phyloP scores from a whole-genome alignment of 2,113 vertebrate genomes.

The Burhinus bistriatus region DNA sequence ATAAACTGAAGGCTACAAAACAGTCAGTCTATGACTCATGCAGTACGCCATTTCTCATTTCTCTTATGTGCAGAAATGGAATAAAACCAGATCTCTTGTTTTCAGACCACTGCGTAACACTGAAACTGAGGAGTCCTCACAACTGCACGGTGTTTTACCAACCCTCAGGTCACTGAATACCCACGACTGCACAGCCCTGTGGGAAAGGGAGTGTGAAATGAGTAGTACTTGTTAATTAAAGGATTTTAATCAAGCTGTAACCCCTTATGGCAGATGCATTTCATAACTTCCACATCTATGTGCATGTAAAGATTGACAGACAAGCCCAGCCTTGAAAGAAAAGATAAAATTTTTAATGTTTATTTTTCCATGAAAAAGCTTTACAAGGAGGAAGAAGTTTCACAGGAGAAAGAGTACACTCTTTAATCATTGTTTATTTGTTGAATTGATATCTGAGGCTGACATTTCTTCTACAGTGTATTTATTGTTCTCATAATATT shows the following conservation, averaged over 20 bases:
- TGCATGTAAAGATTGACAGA: background rate
- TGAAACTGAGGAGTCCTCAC: background rate
- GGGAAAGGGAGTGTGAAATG: background rate
- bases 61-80: background rate
- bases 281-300: background rate
- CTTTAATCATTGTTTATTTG: slow-evolving; percentile 40
- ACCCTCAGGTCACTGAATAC: background rate
- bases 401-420: slow-evolving; percentile 21
- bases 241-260: background rate
- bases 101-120: background rate
- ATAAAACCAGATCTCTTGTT: background rate
- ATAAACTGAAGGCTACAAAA: background rate
- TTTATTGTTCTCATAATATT: slow-evolving; percentile 27
- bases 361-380: slow-evolving; percentile 53
- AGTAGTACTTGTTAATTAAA: background rate
- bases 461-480: slow-evolving; percentile 1
- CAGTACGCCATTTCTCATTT: background rate
- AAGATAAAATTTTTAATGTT: background rate
- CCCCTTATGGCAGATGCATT: background rate
- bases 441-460: background rate
- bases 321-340: background rate
- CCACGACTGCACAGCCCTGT: background rate
- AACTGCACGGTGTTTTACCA: background rate
- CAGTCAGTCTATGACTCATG: background rate
- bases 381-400: slow-evolving; percentile 19